A percentile compares a stretch with the other conserved stretches of the same genome.
These are phyloP conservation scores for Spinibarbus caldwelli DNA, from an alignment of 2,797 vertebrate species.

Conservation along the genomic window DNA sequence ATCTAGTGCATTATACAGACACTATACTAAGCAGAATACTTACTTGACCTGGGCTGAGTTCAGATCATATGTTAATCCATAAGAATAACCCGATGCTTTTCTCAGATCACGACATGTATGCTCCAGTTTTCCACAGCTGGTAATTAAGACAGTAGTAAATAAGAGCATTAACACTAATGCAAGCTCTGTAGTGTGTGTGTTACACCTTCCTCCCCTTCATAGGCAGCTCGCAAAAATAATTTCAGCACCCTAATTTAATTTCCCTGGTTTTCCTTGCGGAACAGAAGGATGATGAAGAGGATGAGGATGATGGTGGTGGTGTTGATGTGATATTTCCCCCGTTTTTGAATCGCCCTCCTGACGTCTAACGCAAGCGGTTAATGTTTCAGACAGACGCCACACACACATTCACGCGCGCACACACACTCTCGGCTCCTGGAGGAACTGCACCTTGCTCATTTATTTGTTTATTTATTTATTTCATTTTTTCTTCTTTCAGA, in stretches of 20 bases:
- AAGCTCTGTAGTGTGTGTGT: slow-evolving; percentile 21
- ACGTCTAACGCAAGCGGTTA: slow-evolving; percentile 72
- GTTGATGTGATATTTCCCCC: slow-evolving; percentile 73
- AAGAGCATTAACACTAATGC: slow-evolving; percentile 10
- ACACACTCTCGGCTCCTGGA: slow-evolving; percentile 47
- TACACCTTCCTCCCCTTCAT: background rate
- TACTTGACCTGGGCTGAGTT: slow-evolving; percentile 77
- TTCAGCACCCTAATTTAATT: slow-evolving; percentile 4
- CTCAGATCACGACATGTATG: slow-evolving; percentile 73
- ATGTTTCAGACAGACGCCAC: slow-evolving; percentile 66
- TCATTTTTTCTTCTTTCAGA: slow-evolving; percentile 69
- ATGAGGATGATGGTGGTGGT: slow-evolving; percentile 10
- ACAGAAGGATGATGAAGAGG: slow-evolving; percentile 41
- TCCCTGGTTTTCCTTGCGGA: slow-evolving; percentile 66
- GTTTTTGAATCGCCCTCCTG: slow-evolving; percentile 67
- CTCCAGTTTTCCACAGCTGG: slow-evolving; percentile 42
- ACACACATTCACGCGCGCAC: slow-evolving; percentile 56
- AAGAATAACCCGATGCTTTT: slow-evolving; percentile 72
- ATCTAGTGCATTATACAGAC: slow-evolving; percentile 56
- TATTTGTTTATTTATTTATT: slow-evolving; percentile 34
- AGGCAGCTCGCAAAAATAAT: slow-evolving; percentile 1
- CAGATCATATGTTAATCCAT: slow-evolving; percentile 72
- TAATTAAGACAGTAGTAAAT: slow-evolving; percentile 18
- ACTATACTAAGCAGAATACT: slow-evolving; percentile 74
- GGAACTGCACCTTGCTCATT: slow-evolving; percentile 35